These are phyloP conservation scores for Stenotaenia linearis DNA, from an alignment of 2,888 invertebrate genomes.

Conservation along the genomic window DNA sequence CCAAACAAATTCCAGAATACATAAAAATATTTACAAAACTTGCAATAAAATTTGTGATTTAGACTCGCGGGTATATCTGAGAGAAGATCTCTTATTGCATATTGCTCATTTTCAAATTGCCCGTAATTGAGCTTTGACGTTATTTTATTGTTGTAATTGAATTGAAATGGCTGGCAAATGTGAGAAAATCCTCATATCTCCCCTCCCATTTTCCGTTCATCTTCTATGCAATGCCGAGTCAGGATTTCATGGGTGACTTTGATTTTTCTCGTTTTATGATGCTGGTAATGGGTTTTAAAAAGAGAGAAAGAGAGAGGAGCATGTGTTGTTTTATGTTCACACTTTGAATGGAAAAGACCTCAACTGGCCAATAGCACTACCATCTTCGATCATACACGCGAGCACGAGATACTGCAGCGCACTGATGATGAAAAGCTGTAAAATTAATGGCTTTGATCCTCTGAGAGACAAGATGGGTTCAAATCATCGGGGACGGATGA, in stretches of 20 bases:
- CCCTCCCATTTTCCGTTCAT: neutral
- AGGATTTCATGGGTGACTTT: slow-evolving; percentile 10
- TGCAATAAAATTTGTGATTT: too few relatives aligned
- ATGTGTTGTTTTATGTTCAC: slow-evolving; percentile 20
- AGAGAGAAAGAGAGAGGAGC: neutral
- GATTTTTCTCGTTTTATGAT: slow-evolving; percentile 19
- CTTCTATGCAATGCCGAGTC: slow-evolving; percentile 3
- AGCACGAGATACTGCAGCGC: neutral
- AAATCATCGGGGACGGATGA: neutral
- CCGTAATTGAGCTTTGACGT: neutral
- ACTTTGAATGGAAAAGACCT: slow-evolving; percentile 24
- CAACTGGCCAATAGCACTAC: neutral
- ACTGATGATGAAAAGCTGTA: slow-evolving; percentile 17
- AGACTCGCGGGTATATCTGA: too few relatives aligned
- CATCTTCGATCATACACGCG: slow-evolving; percentile 1
- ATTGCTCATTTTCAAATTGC: neutral
- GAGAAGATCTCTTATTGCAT: neutral
- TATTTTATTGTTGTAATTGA: slow-evolving; percentile 7
- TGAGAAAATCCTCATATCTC: slow-evolving; percentile 5
- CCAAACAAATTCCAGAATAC: neutral
- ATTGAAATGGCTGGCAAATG: neutral
- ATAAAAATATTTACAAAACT: neutral
- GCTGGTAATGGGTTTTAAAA: slow-evolving; percentile 21
- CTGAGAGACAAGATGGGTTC: neutral
- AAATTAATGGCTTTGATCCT: slow-evolving; percentile 21